Percentiles rank a stretch among this genome's conserved stretches.
phyloP scores from a whole-genome alignment of 2,888 invertebrate species.

The Tipula vernalis region DNA sequence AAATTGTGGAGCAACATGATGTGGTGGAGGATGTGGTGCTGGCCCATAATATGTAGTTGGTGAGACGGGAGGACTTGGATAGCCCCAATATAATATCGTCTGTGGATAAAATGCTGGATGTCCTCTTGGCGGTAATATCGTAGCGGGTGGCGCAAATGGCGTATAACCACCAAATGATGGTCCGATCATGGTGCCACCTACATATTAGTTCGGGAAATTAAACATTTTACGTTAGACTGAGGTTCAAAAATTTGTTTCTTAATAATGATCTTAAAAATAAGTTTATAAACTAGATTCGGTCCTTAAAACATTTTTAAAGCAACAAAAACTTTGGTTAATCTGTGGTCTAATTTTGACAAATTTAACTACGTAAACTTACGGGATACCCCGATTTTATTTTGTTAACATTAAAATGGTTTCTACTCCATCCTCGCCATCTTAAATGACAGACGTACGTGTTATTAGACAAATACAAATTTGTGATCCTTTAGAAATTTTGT shows the following conservation, averaged over 20 bases:
- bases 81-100: constrained; percentile 80
- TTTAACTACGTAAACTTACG: neutral
- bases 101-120: constrained; percentile 45
- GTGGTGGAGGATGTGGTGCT: constrained; percentile 34
- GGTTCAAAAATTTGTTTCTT: neutral
- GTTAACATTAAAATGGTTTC: neutral
- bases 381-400: neutral
- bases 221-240: constrained; percentile 20
- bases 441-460: neutral
- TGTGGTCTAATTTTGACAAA: neutral
- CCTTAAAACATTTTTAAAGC: constrained; percentile 5
- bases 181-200: constrained; percentile 49
- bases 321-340: neutral
- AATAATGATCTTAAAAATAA: neutral
- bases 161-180: constrained; percentile 40
- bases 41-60: constrained; percentile 76
- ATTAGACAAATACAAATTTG: neutral
- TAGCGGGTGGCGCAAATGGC: constrained; percentile 36
- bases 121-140: constrained; percentile 41
- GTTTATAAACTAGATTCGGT: neutral
- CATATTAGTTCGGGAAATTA: constrained; percentile 15
- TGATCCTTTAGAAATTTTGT: neutral
- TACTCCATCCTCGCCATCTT: neutral
- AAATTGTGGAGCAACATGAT: constrained; percentile 16
- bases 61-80: constrained; percentile 88